A percentile compares a stretch with the other conserved stretches of the same genome.
Conservation (phyloP, 2,888 invertebrate genomes). For the Corbicula japonica region DNA sequence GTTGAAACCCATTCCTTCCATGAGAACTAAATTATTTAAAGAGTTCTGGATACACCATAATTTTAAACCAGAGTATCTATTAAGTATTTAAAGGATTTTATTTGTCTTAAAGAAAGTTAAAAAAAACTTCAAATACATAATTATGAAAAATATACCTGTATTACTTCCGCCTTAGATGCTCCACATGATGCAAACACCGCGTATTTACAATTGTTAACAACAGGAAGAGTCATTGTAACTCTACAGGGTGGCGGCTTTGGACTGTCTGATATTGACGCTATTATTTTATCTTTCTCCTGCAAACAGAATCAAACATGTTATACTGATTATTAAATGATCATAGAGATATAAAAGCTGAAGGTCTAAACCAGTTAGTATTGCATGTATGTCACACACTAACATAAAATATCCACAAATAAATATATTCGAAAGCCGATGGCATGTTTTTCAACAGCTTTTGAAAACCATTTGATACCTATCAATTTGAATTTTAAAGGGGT, state of each 20-base stretch:
- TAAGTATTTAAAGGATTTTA: no score
- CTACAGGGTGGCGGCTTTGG: slow-evolving; percentile 98
- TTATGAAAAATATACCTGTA: slow-evolving; percentile 77
- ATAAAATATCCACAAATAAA: not conserved
- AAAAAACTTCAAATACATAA: not conserved
- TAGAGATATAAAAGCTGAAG: not conserved
- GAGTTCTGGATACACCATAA: no score
- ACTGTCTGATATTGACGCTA: slow-evolving; percentile 95
- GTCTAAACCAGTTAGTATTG: not conserved
- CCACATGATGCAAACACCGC: slow-evolving; percentile 96
- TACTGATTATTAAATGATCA: not conserved
- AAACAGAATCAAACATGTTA: slow-evolving; percentile 36
- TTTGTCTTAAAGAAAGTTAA: no score
- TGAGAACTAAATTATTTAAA: no score
- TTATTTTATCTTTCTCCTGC: slow-evolving; percentile 88
- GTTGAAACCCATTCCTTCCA: no score
- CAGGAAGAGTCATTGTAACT: slow-evolving; percentile 96
- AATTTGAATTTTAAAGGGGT: no score
- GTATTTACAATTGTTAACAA: slow-evolving; percentile 94
- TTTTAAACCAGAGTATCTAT: no score
- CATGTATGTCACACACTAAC: not conserved
- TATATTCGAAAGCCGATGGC: not conserved
- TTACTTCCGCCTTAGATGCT: slow-evolving; percentile 91
- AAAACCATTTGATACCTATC: no score
- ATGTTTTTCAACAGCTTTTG: no score